Percentiles rank a stretch among this genome's conserved stretches.
Evolutionary conservation across 2,113 vertebrate species (phyloP).

Genomic region (Boulengeromyrus knoepffleri): DNA sequence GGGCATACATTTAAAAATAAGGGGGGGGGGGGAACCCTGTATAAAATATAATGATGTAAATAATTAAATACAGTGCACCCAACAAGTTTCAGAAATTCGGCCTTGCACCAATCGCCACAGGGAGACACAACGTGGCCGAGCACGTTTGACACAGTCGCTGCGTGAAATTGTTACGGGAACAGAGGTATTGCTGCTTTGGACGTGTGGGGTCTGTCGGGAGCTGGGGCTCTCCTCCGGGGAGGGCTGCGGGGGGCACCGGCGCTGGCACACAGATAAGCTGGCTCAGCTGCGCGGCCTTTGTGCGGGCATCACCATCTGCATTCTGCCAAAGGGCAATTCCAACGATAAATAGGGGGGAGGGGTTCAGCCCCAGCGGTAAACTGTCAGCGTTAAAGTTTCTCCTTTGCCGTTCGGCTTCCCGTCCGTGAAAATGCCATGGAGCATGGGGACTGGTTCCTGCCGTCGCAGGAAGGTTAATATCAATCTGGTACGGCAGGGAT

Average conservation of each 20-base stretch:
- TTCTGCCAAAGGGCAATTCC: not conserved
- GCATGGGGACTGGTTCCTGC: not conserved
- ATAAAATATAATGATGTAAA: conserved; percentile 64
- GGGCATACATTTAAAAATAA: conserved; percentile 36
- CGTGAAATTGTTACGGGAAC: not conserved
- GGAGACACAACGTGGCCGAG: not conserved
- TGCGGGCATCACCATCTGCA: not conserved
- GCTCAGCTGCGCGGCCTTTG: not conserved
- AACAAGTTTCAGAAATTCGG: conserved; percentile 47
- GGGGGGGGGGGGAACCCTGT: conserved; percentile 25
- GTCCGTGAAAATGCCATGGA: not conserved
- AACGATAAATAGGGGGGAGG: not conserved
- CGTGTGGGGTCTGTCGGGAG: not conserved
- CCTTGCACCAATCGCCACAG: conserved; percentile 30
- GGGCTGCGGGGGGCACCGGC: no score
- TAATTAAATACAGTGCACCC: conserved; percentile 68
- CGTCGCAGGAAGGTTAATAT: not conserved
- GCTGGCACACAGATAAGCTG: not conserved
- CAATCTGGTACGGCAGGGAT: not conserved
- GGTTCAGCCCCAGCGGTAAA: not conserved
- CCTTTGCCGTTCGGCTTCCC: not conserved
- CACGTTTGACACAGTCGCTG: not conserved
- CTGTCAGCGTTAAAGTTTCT: not conserved
- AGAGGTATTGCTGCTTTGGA: conserved; percentile 15
- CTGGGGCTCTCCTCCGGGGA: not conserved